Evolutionary conservation across 2,888 invertebrate genomes (phyloP).

Genomic region (Drosophila parthenogenetica): DNA sequence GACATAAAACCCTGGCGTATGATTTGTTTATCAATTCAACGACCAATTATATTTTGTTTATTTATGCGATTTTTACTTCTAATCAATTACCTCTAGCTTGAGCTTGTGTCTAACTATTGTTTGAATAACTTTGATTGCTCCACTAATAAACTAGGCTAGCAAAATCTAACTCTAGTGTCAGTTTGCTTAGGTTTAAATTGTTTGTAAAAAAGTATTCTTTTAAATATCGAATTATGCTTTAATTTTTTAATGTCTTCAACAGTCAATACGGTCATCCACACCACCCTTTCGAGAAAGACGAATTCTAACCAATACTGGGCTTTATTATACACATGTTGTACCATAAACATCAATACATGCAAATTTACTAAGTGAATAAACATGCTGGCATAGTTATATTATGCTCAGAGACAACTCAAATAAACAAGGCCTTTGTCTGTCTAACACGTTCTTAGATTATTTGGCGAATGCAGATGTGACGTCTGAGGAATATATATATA

Average conservation of each 20-base stretch:
- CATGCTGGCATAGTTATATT: slow-evolving; percentile 27
- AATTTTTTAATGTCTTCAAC: slow-evolving; percentile 61
- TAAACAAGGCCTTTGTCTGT: slow-evolving; percentile 47
- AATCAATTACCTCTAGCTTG: slow-evolving; percentile 2
- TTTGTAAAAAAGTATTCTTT: neutral
- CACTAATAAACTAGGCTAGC: neutral
- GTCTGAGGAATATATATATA: slow-evolving; percentile 21
- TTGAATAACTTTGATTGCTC: slow-evolving; percentile 5
- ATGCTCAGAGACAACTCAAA: slow-evolving; percentile 30
- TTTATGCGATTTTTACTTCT: slow-evolving; percentile 7
- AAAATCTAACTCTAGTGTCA: neutral
- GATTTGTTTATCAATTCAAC: slow-evolving; percentile 26
- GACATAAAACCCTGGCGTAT: slow-evolving; percentile 21
- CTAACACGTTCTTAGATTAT: slow-evolving; percentile 36
- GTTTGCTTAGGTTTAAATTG: neutral
- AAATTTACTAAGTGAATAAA: slow-evolving; percentile 23
- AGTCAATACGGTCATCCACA: slow-evolving; percentile 87
- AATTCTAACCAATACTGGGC: slow-evolving; percentile 86
- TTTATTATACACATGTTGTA: slow-evolving; percentile 13
- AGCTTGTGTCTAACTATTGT: slow-evolving; percentile 8
- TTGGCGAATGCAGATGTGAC: slow-evolving; percentile 40
- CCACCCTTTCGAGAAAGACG: slow-evolving; percentile 88
- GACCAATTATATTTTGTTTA: slow-evolving; percentile 34
- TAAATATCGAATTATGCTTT: neutral
- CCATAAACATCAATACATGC: slow-evolving; percentile 2